Percentiles rank a stretch among this genome's conserved stretches.
phyloP scores from a whole-genome alignment of 1,140 invertebrate species.

The Limonius californicus region DNA sequence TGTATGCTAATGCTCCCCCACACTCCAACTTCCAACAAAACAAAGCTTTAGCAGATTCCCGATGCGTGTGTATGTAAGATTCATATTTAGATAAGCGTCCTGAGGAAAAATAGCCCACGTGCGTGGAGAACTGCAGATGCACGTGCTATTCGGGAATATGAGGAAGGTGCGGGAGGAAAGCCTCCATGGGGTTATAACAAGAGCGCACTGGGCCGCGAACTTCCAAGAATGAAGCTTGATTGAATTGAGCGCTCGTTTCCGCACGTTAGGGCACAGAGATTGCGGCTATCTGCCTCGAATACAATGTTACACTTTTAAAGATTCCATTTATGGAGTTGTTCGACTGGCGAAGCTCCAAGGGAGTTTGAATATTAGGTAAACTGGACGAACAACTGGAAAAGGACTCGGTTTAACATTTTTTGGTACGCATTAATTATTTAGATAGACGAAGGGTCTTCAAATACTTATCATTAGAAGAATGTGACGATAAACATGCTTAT shows the following conservation, averaged over 20 bases:
- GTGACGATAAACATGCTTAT: no score
- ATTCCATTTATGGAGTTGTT: no score
- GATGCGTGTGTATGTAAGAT: background rate
- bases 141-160: no score
- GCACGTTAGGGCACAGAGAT: slow-evolving; percentile 28
- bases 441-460: no score
- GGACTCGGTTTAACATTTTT: no score
- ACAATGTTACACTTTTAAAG: background rate
- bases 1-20: slow-evolving; percentile 31
- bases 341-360: no score
- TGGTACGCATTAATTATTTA: no score
- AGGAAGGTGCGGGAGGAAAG: no score
- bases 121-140: background rate
- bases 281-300: slow-evolving; percentile 23
- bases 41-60: background rate
- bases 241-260: slow-evolving; percentile 31
- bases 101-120: background rate
- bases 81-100: background rate
- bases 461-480: no score
- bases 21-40: background rate
- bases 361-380: no score
- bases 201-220: slow-evolving; percentile 28
- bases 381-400: no score
- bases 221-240: slow-evolving; percentile 27
- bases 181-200: slow-evolving; percentile 22